phyloP scores from a whole-genome alignment of 1,140 invertebrate species.

The Teleopsis dalmanni region DNA sequence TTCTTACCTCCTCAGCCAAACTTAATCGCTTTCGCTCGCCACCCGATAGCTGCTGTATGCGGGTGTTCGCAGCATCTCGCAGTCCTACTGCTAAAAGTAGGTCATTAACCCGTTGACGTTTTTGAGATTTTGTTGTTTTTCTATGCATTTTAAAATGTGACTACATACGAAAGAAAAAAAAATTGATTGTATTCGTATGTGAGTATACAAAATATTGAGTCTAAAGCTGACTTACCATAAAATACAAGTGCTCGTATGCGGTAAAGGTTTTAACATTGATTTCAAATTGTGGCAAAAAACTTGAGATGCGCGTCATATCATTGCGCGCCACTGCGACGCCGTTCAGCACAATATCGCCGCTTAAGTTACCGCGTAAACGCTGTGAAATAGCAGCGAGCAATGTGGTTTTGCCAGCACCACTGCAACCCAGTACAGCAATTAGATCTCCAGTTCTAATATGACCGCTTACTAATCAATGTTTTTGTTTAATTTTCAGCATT shows the following conservation, averaged over 20 bases:
- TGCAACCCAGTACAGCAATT: conserved; percentile 52
- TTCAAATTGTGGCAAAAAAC: conserved; percentile 66
- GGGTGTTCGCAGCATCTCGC: conserved; percentile 57
- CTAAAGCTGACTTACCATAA: conserved; percentile 54
- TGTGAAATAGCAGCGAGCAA: conserved; percentile 60
- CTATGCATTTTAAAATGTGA: conserved; percentile 54
- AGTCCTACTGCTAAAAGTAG: conserved; percentile 57
- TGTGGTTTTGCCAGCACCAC: conserved; percentile 66
- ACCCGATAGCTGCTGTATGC: conserved; percentile 63
- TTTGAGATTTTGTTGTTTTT: conserved; percentile 39
- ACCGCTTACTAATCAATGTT: conserved; percentile 46
- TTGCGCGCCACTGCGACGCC: conserved; percentile 53
- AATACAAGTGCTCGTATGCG: conserved; percentile 63
- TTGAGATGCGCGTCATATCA: conserved; percentile 60
- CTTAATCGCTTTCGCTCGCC: conserved; percentile 82
- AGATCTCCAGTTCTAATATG: conserved; percentile 50
- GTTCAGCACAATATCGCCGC: conserved; percentile 60
- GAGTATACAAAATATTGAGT: neutral
- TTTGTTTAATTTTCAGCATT: too few relatives aligned
- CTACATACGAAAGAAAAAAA: conserved; percentile 31
- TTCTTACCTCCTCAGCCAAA: conserved; percentile 72
- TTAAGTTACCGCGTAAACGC: conserved; percentile 52
- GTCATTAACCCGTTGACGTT: conserved; percentile 45
- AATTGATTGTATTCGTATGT: neutral
- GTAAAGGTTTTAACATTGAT: conserved; percentile 60